Evolutionary conservation across 2,113 vertebrate genomes (phyloP).

Genomic region (Nothocercus nigrocapillus): DNA sequence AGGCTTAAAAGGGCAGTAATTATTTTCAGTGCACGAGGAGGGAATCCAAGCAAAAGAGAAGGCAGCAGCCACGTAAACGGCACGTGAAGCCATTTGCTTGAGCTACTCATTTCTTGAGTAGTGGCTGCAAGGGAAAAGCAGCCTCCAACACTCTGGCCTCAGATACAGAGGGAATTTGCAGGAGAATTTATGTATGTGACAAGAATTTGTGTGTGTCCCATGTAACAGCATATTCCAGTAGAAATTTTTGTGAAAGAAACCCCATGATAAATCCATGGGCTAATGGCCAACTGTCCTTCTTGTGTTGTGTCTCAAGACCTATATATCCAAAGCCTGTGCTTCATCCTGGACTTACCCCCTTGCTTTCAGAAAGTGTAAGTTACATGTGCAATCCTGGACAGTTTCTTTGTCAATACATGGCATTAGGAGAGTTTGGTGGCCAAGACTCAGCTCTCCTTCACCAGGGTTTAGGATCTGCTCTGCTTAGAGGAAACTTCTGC

Average conservation of each 20-base stretch:
- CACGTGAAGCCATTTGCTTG: neutral
- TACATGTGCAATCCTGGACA: accelerated
- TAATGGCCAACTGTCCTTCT: neutral
- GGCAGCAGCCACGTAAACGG: neutral
- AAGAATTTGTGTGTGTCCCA: too few relatives aligned
- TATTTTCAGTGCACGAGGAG: neutral
- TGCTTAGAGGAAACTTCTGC: too few relatives aligned
- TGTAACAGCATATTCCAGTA: neutral
- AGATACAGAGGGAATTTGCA: neutral
- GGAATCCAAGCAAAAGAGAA: neutral
- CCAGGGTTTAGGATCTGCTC: neutral
- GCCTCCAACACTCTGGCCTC: neutral
- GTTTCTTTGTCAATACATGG: neutral
- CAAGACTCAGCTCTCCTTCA: neutral
- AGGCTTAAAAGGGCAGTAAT: neutral
- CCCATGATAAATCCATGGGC: neutral
- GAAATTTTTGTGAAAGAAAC: neutral
- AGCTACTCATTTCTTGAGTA: neutral
- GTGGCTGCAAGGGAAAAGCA: neutral
- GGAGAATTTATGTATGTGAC: neutral
- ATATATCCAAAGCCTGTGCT: neutral
- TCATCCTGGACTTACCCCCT: neutral
- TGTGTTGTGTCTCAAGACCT: neutral
- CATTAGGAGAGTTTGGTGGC: neutral
- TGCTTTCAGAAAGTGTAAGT: neutral